A percentile compares a stretch with the other conserved stretches of the same genome.
These are phyloP conservation scores for Tholera decimalis DNA, from an alignment of 2,888 invertebrate species.

Conservation along the genomic window DNA sequence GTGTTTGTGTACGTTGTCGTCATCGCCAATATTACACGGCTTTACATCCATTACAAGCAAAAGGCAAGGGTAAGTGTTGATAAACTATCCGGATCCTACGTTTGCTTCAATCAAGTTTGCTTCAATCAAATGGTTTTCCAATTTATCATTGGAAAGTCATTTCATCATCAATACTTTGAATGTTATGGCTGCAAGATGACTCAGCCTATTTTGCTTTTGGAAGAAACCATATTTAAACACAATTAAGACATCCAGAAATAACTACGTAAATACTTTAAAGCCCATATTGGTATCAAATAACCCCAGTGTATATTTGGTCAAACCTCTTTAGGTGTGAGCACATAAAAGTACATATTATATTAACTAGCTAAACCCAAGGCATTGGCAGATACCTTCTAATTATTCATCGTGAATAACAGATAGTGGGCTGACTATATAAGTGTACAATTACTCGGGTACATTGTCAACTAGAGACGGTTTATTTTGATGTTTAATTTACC, in stretches of 20 bases:
- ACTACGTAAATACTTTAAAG: slow-evolving; percentile 9
- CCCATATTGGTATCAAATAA: slow-evolving; percentile 15
- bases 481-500: slow-evolving; percentile 58
- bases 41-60: slow-evolving; percentile 18
- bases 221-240: slow-evolving; percentile 8
- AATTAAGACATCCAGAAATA: slow-evolving; percentile 1
- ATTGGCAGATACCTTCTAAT: slow-evolving; percentile 60
- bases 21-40: slow-evolving; percentile 19
- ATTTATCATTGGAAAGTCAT: not conserved
- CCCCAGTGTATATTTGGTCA: slow-evolving; percentile 17
- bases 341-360: slow-evolving; percentile 38
- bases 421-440: slow-evolving; percentile 50
- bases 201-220: not conserved
- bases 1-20: slow-evolving; percentile 27
- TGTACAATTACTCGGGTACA: slow-evolving; percentile 45
- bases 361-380: slow-evolving; percentile 23
- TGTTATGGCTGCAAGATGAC: not conserved
- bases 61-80: no score
- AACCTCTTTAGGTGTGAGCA: slow-evolving; percentile 26
- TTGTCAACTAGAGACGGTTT: slow-evolving; percentile 53
- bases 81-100: not conserved
- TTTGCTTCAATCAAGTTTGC: not conserved
- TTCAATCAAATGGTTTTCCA: no score
- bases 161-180: not conserved
- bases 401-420: slow-evolving; percentile 61